phyloP scores from a whole-genome alignment of 2,888 invertebrate species.

The Sphaerophoria rueppellii region DNA sequence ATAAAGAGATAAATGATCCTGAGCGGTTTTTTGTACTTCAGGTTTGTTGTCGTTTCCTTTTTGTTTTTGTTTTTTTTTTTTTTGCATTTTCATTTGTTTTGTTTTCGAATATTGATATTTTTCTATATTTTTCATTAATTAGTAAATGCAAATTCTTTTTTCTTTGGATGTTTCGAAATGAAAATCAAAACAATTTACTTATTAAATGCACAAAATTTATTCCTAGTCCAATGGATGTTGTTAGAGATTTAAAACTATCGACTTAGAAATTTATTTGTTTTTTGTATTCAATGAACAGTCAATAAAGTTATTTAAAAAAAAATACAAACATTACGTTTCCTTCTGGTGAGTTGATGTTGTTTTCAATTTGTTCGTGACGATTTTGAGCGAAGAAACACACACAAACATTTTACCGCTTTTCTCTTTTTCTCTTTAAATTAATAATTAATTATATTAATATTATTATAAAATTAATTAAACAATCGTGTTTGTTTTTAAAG shows the following conservation, averaged over 20 bases:
- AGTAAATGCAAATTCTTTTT: slow-evolving; percentile 60
- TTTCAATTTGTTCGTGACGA: not conserved
- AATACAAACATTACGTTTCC: slow-evolving; percentile 18
- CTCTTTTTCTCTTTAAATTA: slow-evolving; percentile 74
- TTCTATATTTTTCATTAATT: too few species aligned
- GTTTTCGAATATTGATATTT: slow-evolving; percentile 48
- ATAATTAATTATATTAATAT: slow-evolving; percentile 72
- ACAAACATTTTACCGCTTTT: slow-evolving; percentile 66
- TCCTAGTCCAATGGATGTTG: slow-evolving; percentile 1
- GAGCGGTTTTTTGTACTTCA: slow-evolving; percentile 71
- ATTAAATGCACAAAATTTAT: not conserved
- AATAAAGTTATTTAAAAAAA: slow-evolving; percentile 43
- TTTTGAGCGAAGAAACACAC: slow-evolving; percentile 36
- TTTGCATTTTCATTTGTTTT: slow-evolving; percentile 17
- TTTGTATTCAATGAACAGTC: slow-evolving; percentile 40
- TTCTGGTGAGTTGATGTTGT: slow-evolving; percentile 16
- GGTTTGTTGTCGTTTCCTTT: slow-evolving; percentile 47
- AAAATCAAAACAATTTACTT: slow-evolving; percentile 15
- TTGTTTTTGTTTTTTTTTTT: slow-evolving; percentile 52
- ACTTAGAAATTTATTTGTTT: slow-evolving; percentile 28
- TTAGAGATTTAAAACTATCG: not conserved
- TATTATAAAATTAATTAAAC: slow-evolving; percentile 74
- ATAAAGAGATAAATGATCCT: slow-evolving; percentile 69
- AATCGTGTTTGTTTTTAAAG: slow-evolving; percentile 66
- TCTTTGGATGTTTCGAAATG: slow-evolving; percentile 10